Base-by-base conservation (phyloP, 2,113 vertebrate species). In the Cyanoliseus patagonus region DNA sequence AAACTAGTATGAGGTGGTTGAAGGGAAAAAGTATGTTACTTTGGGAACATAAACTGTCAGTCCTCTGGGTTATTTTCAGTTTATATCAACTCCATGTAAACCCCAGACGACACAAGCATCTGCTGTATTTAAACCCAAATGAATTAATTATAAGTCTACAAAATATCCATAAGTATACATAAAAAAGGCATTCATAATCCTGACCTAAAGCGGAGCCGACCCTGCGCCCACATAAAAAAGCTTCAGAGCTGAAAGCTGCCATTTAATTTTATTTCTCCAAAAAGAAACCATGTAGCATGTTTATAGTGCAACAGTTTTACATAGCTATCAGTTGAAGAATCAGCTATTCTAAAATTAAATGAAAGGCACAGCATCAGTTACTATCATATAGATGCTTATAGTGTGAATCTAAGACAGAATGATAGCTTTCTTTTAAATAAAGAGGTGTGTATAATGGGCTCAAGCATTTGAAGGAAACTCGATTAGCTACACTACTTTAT, bases 111-210 rank as follows among this genome's bases (percentile, higher is more conserved):
- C 30, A 70, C 18, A 80, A 70, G 31, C 17, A 17, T 86, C 73
- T 62, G 19, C 49, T 80, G 44, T 31, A 49, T 57, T 63, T 68
- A 64, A 83, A 61, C 39, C 23, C 27, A 79, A 76, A 57, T 41
- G 59, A 75, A 83, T 68, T 8, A 84, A 74, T 70, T 90, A 12
- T 41, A 91, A 90, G 59, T n/a, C 51, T 61, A 63, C 24, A 73
- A 68, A 91, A 77, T 61, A 77, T 16, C 13, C 6, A 0, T 88
- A 97, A 95, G 66, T 25, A 79, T 17, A 49, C 7, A 35, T 86
- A 9, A 79, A 30, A 96, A 88, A 90, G 80, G 83, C 74, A 96
- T 95, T 95, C 69, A 95, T 85, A 89, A 96, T 94, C 70, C 85
- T 82, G 76, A 67, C 93, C 93, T 91, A 72, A 95, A 96, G 70